phyloP scores from a whole-genome alignment of 2,797 vertebrate species.

The Crenichthys baileyi region DNA sequence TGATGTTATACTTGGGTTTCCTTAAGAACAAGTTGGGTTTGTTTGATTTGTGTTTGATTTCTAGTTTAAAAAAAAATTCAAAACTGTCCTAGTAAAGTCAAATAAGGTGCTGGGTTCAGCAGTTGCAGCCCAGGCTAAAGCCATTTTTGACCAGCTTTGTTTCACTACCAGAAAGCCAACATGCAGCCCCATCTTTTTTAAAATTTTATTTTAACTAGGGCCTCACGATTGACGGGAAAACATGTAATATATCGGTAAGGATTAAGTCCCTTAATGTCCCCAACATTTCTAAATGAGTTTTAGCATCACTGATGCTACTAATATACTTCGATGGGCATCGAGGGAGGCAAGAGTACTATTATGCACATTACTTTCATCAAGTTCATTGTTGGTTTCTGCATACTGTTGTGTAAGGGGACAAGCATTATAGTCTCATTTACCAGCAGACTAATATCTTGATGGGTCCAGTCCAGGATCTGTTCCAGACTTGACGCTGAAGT shows the following conservation, averaged over 20 bases:
- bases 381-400: background rate
- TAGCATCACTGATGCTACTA: too few species aligned
- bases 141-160: too few species aligned
- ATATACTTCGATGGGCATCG: too few species aligned
- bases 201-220: too few species aligned
- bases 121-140: too few species aligned
- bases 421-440: background rate
- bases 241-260: too few species aligned
- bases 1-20: background rate
- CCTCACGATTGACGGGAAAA: too few species aligned
- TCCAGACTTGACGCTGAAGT: background rate
- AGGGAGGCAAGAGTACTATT: background rate
- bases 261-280: too few species aligned
- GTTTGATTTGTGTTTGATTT: background rate
- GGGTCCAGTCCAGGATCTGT: background rate
- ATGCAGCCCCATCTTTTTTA: too few species aligned
- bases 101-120: background rate
- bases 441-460: background rate
- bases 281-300: too few species aligned
- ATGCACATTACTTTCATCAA: background rate
- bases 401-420: background rate
- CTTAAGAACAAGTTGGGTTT: background rate
- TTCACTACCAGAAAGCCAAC: too few species aligned
- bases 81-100: background rate
- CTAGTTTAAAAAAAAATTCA: conserved; percentile 1